A percentile compares a stretch with the other conserved stretches of the same genome.
Evolutionary conservation across 2,888 invertebrate species (phyloP).

Genomic region (Carterocephalus palaemon): DNA sequence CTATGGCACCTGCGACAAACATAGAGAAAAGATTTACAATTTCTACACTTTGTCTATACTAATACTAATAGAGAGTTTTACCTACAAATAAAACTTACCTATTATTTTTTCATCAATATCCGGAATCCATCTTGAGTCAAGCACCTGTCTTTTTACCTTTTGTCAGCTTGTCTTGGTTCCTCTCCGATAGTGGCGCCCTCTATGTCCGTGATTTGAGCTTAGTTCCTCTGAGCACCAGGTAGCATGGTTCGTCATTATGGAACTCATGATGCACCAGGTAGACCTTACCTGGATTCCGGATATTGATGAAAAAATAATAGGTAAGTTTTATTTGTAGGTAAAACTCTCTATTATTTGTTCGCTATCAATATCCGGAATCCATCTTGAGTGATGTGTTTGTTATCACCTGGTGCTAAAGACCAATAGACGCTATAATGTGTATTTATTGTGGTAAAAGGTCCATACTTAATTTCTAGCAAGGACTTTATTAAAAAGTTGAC

Average conservation of each 20-base stretch:
- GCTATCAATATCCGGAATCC: constrained; percentile 25
- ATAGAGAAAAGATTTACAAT: too few relatives aligned
- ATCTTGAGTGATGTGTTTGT: constrained; percentile 29
- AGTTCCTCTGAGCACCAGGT: not conserved
- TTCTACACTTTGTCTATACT: too few relatives aligned
- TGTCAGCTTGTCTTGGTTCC: too few relatives aligned
- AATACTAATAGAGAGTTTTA: not conserved
- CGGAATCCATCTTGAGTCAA: too few relatives aligned
- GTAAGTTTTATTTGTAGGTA: constrained; percentile 22
- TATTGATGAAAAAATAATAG: constrained; percentile 21
- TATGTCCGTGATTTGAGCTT: not conserved
- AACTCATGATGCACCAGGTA: constrained; percentile 25
- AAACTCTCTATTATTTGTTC: constrained; percentile 28
- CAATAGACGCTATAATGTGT: constrained; percentile 20
- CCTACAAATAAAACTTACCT: not conserved
- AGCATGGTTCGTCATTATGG: not conserved
- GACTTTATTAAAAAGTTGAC: not conserved
- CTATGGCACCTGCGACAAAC: too few relatives aligned
- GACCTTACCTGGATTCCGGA: constrained; percentile 26
- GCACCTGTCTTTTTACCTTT: too few relatives aligned
- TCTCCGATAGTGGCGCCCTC: too few relatives aligned
- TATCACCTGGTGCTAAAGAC: constrained; percentile 23
- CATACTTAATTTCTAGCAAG: too few relatives aligned
- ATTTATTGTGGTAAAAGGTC: constrained; percentile 1
- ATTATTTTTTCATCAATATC: too few relatives aligned